Conservation (phyloP, 2,797 vertebrate species). For the Chromobotia macracanthus region DNA sequence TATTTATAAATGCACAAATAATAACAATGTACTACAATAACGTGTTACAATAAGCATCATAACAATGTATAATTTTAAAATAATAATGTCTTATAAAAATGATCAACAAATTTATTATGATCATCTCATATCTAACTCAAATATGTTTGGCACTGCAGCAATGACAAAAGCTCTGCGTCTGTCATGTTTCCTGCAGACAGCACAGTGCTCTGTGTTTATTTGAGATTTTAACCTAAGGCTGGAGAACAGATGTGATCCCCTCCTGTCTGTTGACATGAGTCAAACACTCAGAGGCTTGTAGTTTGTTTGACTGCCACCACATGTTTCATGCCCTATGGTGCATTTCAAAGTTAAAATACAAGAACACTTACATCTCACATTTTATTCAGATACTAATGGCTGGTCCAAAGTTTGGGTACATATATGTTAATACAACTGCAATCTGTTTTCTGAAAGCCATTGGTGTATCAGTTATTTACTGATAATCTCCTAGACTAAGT, state of each 20-base stretch:
- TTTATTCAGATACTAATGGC: background rate
- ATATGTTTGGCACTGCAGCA: background rate
- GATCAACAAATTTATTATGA: background rate
- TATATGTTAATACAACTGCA: background rate
- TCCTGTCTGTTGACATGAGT: slow-evolving; percentile 1
- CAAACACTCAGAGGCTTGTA: slow-evolving; percentile 44
- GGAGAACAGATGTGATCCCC: slow-evolving; percentile 47
- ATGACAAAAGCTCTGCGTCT: background rate
- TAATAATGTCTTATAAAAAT: no score
- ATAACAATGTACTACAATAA: no score
- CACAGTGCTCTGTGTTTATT: slow-evolving; percentile 39
- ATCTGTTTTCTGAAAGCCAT: no score
- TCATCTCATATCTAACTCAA: background rate
- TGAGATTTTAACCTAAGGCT: slow-evolving; percentile 47
- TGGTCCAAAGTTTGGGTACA: background rate
- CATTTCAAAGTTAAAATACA: slow-evolving; percentile 23
- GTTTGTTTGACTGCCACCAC: slow-evolving; percentile 49
- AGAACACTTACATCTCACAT: background rate
- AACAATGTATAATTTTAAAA: no score
- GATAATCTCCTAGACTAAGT: background rate
- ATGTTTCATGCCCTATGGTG: slow-evolving; percentile 39
- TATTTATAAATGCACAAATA: no score
- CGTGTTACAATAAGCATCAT: no score
- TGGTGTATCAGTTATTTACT: background rate
- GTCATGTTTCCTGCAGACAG: slow-evolving; percentile 3